Conservation (phyloP, 2,888 invertebrate species). For the Diarsia mendica region DNA sequence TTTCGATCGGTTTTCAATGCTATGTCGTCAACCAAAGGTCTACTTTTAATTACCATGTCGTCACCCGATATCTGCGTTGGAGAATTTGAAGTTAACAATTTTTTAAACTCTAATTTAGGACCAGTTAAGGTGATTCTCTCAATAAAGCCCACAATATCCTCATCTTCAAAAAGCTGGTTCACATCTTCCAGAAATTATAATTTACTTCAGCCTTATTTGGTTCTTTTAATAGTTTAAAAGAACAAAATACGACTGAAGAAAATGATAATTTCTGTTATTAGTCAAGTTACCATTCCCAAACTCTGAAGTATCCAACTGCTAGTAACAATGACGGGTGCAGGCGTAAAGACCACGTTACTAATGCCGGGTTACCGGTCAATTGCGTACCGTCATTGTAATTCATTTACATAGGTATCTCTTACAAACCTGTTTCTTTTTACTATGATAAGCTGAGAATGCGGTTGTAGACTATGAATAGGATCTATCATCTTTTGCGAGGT, state of each 20-base stretch:
- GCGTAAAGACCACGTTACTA: conserved; percentile 34
- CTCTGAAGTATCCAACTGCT: background rate
- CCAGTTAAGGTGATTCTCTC: background rate
- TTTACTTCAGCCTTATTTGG: too few species aligned
- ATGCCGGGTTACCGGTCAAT: conserved; percentile 36
- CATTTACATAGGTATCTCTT: conserved; percentile 40
- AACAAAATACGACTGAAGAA: too few species aligned
- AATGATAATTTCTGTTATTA: too few species aligned
- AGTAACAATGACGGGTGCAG: conserved; percentile 27
- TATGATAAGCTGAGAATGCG: conserved; percentile 45
- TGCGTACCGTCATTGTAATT: conserved; percentile 44
- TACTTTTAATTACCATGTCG: background rate
- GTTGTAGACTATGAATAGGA: conserved; percentile 43
- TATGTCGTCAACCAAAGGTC: background rate
- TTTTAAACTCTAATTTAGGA: background rate
- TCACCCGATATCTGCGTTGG: background rate
- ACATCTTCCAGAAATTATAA: background rate
- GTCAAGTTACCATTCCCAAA: background rate
- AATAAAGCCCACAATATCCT: fast-evolving
- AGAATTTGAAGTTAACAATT: background rate
- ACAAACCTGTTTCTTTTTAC: conserved; percentile 50
- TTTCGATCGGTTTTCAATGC: conserved; percentile 9
- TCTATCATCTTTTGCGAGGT: conserved; percentile 44
- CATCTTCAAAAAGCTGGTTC: background rate
- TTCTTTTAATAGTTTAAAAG: too few species aligned